Evolutionary conservation across 2,888 invertebrate genomes (phyloP).

Genomic region (Silvanus unidentatus): DNA sequence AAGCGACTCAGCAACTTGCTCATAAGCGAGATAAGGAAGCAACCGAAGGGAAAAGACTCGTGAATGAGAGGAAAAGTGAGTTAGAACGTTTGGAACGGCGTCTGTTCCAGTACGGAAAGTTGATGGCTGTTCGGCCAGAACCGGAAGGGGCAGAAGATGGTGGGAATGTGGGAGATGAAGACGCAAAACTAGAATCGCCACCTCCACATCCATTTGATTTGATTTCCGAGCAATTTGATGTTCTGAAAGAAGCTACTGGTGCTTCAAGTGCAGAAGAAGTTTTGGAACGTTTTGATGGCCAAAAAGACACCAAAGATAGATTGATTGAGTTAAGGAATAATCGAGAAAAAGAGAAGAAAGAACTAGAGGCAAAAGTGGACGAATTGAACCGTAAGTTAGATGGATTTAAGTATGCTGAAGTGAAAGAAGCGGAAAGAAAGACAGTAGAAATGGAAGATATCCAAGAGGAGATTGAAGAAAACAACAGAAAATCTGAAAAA

Average conservation of each 20-base stretch:
- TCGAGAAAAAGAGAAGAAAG: conserved; percentile 68
- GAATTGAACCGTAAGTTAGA: conserved; percentile 63
- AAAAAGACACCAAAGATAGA: conserved; percentile 66
- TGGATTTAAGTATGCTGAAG: conserved; percentile 71
- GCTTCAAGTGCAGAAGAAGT: conserved; percentile 63
- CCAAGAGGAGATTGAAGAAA: conserved; percentile 54
- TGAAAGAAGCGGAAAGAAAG: conserved; percentile 72
- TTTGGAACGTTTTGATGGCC: conserved; percentile 64
- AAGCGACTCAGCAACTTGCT: conserved; percentile 61
- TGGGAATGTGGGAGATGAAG: conserved; percentile 38
- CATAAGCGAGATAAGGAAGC: conserved; percentile 61
- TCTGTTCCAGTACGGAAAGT: conserved; percentile 60
- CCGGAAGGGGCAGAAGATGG: conserved; percentile 36
- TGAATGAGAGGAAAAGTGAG: conserved; percentile 65
- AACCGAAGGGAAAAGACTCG: conserved; percentile 60
- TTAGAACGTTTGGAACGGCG: conserved; percentile 71
- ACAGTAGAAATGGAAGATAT: conserved; percentile 64
- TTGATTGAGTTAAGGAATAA: conserved; percentile 63
- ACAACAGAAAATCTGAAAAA: conserved; percentile 44
- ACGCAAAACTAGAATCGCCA: conserved; percentile 31
- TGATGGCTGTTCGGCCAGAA: conserved; percentile 35
- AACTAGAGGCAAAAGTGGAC: conserved; percentile 62
- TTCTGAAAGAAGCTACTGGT: conserved; percentile 70
- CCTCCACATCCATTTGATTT: conserved; percentile 43
- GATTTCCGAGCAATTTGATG: conserved; percentile 64